A percentile compares a stretch with the other conserved stretches of the same genome.
Conservation (phyloP, 2,797 vertebrate species). For the Megaceryle alcyon region DNA sequence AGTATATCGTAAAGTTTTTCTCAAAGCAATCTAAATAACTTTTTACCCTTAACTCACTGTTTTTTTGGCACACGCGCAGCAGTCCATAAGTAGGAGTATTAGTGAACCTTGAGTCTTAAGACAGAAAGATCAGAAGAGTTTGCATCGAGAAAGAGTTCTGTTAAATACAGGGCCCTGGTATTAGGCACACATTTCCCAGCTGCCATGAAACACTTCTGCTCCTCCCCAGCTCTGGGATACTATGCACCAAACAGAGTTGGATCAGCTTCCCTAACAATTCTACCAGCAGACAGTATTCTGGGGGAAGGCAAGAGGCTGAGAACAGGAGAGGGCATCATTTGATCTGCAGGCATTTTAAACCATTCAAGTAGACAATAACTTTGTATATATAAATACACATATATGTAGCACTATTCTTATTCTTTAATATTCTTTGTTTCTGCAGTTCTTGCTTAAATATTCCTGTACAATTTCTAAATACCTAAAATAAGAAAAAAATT, state of each 20-base stretch:
- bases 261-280: background rate
- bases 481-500: background rate
- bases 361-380: background rate
- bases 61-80: background rate
- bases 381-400: no score
- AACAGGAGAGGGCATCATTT: background rate
- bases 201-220: rapidly evolving
- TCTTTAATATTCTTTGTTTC: background rate
- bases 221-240: background rate
- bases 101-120: background rate
- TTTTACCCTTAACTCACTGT: background rate
- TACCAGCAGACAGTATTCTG: background rate
- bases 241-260: background rate
- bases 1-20: background rate
- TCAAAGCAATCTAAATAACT: background rate
- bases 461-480: background rate
- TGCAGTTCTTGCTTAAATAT: background rate
- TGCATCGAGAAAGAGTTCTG: background rate
- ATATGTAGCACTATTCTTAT: background rate
- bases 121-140: background rate
- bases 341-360: background rate
- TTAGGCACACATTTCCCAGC: background rate
- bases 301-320: background rate
- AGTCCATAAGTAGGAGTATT: background rate
- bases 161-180: background rate